Evolutionary conservation across 2,797 vertebrate species (phyloP), one percentile per base, ranked within the genome.

Genomic region (Pseudochromis fuscus): DNA sequence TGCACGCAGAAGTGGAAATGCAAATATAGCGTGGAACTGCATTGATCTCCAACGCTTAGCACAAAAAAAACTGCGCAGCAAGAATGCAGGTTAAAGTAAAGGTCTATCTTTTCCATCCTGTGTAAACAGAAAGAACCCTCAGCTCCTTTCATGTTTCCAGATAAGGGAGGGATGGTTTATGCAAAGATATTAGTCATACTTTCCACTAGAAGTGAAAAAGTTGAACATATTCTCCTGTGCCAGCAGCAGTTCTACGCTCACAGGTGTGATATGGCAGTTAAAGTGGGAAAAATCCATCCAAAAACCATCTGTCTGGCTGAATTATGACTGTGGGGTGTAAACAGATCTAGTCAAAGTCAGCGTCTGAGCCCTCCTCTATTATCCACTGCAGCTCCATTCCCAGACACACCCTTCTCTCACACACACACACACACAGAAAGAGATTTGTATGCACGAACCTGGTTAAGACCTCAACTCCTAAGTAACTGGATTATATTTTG

Each of bases 381-480:
- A 88, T 90, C 37, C 81, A 55, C 55, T 48, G 24, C 2, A 46
- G 67, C 74, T 72, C 57, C 73, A 71, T 83, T 90, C 87, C 83
- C 85, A 91, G 88, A 88, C 92, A 93, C 89, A 87, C 91, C 89
- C 91, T 85, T 81, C 67, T 53, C 31, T 49, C 42, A 30, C 27
- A 51, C 35, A 58, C 45, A 33, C 55, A 48, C 23, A 48, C 45
- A 48, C 45, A 18, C 12, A 27, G 19, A 19, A 58, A 55, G 9
- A 64, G 16, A 21, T 16, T 53, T 16, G 6, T 18, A 10, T 10
- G 40, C 8, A n/a, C 5, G 30, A 58, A 57, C 19, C 16, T 2
- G 4, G 3, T 28, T 30, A 37, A 28, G 7, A 49, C 61, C 58
- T 35, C 31, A 42, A 67, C 6, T 50, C n/a, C 1, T 8, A 18